A percentile compares a stretch with the other conserved stretches of the same genome.
phyloP scores from a whole-genome alignment of 2,888 invertebrate genomes.

The Drosophila helvetica region DNA sequence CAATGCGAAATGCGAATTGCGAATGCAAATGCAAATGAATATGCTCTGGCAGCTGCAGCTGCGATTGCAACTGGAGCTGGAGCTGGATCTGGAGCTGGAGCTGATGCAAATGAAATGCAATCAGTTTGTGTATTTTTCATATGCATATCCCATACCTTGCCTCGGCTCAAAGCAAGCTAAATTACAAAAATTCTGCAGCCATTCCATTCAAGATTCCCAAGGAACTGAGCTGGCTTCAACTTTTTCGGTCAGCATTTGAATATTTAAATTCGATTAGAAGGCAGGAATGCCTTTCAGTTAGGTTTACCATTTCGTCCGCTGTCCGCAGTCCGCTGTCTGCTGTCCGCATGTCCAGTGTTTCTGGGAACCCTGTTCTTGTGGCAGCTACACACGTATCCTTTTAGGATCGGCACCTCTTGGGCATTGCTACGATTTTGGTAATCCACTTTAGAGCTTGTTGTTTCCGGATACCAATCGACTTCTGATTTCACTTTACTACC shows the following conservation, averaged over 20 bases:
- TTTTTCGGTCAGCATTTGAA: constrained; percentile 44
- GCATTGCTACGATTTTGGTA: constrained; percentile 40
- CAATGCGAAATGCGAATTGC: constrained; percentile 41
- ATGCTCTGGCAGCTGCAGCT: not conserved
- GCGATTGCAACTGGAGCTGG: constrained; percentile 14
- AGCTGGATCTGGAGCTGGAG: too few relatives aligned
- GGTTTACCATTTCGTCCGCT: constrained; percentile 4
- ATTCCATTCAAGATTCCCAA: constrained; percentile 37
- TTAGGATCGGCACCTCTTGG: constrained; percentile 46
- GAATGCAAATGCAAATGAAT: constrained; percentile 38
- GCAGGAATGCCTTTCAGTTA: constrained; percentile 12
- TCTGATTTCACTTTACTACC: constrained; percentile 1
- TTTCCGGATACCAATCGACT: constrained; percentile 41
- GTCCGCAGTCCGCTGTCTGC: not conserved
- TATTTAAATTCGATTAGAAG: constrained; percentile 60
- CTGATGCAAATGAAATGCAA: constrained; percentile 52
- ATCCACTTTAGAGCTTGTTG: constrained; percentile 33
- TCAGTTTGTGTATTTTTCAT: constrained; percentile 52
- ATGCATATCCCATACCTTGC: constrained; percentile 28
- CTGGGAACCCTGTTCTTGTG: constrained; percentile 22
- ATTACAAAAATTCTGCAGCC: constrained; percentile 37
- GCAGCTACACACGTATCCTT: constrained; percentile 33
- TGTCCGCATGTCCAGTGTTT: constrained; percentile 3
- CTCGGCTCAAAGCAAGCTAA: constrained; percentile 30
- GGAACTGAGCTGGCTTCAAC: constrained; percentile 25